phyloP scores from a whole-genome alignment of 1,140 invertebrate genomes.

The Pinna nobilis region DNA sequence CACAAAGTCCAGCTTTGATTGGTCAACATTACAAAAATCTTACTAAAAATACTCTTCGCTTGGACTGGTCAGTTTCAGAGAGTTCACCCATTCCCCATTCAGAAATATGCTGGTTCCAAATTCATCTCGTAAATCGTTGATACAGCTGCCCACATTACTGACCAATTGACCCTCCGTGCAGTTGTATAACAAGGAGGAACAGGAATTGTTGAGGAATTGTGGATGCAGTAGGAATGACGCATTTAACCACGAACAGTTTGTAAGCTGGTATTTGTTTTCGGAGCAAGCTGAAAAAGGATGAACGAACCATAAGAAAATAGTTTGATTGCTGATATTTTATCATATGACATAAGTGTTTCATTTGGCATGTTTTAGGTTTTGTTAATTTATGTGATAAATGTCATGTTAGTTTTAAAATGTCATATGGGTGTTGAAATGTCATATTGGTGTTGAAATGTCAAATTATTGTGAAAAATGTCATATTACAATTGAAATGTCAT shows the following conservation, averaged over 20 bases:
- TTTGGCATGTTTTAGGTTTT: too few species aligned
- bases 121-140: conserved; percentile 26
- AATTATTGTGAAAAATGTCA: too few species aligned
- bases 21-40: conserved; percentile 38
- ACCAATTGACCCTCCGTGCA: conserved; percentile 23
- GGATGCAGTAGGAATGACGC: conserved; percentile 34
- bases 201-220: conserved; percentile 37
- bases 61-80: conserved; percentile 51
- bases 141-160: conserved; percentile 16
- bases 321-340: too few species aligned
- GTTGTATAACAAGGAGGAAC: conserved; percentile 42
- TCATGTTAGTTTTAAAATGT: too few species aligned
- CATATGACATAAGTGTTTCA: too few species aligned
- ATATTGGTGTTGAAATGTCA: too few species aligned
- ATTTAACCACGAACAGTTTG: conserved; percentile 60
- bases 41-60: conserved; percentile 71
- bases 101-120: conserved; percentile 44
- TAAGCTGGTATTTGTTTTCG: conserved; percentile 55
- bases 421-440: too few species aligned
- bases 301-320: too few species aligned
- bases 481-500: too few species aligned
- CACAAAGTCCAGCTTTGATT: too few species aligned
- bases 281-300: conserved; percentile 45
- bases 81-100: conserved; percentile 30
- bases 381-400: too few species aligned